Conservation (phyloP, 2,888 invertebrate genomes). For the Pecten maximus region DNA sequence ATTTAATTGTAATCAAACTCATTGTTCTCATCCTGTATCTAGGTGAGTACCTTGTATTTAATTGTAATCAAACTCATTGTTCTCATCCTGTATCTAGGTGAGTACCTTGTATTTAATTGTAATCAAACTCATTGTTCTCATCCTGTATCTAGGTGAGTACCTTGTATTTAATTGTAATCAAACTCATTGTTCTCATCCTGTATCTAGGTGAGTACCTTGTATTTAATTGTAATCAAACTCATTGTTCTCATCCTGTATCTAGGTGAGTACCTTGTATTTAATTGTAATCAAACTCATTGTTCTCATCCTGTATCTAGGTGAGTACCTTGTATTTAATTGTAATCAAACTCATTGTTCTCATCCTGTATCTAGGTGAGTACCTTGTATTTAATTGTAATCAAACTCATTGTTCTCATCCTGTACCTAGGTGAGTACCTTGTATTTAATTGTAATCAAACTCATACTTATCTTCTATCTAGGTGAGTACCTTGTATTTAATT, state of each 20-base stretch:
- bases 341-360: conserved; percentile 57
- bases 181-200: conserved; percentile 49
- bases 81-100: no score
- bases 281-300: no score
- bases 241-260: not conserved
- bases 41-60: conserved; percentile 40
- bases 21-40: not conserved
- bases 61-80: no score
- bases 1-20: not conserved
- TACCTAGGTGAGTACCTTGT: conserved; percentile 68
- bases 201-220: not conserved
- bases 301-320: conserved; percentile 53
- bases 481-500: conserved; percentile 52
- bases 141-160: not conserved
- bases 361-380: not conserved
- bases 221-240: not conserved
- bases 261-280: conserved; percentile 40
- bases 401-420: conserved; percentile 68
- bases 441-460: conserved; percentile 63
- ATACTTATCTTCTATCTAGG: conserved; percentile 68
- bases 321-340: conserved; percentile 55
- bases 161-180: conserved; percentile 58
- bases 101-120: no score
- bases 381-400: conserved; percentile 58
- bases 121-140: conserved; percentile 57